phyloP scores from a whole-genome alignment of 1,140 invertebrate genomes.

The Cydia splendana region DNA sequence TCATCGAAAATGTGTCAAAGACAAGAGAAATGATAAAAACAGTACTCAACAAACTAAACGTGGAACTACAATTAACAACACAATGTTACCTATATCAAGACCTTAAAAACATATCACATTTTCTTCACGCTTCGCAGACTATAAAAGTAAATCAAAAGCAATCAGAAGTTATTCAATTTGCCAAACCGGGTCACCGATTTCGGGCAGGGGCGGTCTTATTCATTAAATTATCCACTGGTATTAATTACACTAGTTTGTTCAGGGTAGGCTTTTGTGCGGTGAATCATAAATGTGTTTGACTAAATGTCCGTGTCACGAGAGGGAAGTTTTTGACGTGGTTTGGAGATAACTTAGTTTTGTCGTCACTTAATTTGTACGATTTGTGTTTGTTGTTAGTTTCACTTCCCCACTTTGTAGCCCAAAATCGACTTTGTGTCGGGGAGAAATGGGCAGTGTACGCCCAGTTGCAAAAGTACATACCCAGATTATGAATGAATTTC shows the following conservation, averaged over 20 bases:
- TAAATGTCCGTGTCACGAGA: background rate
- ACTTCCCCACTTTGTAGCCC: background rate
- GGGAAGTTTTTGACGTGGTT: background rate
- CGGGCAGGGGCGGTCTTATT: background rate
- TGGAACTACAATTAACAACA: too few relatives aligned
- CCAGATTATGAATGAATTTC: too few relatives aligned
- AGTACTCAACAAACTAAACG: too few relatives aligned
- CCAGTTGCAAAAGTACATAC: too few relatives aligned
- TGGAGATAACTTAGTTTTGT: background rate
- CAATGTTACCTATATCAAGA: too few relatives aligned
- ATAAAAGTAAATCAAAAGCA: conserved; percentile 13
- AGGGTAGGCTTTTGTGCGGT: background rate
- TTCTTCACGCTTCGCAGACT: background rate
- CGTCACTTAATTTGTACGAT: background rate
- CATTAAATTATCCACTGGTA: background rate
- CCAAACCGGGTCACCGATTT: conserved; percentile 5
- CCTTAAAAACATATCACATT: background rate
- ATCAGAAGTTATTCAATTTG: conserved; percentile 30
- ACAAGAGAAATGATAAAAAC: too few relatives aligned
- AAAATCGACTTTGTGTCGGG: background rate
- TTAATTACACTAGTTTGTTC: conserved; percentile 25
- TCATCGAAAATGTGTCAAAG: too few relatives aligned
- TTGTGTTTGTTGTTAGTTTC: too few relatives aligned
- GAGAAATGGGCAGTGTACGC: too few relatives aligned
- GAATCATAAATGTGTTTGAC: background rate